Evolutionary conservation across 1,140 invertebrate species (phyloP), one percentile per base, ranked within the genome.

Genomic region (Nixonia krombeini): DNA sequence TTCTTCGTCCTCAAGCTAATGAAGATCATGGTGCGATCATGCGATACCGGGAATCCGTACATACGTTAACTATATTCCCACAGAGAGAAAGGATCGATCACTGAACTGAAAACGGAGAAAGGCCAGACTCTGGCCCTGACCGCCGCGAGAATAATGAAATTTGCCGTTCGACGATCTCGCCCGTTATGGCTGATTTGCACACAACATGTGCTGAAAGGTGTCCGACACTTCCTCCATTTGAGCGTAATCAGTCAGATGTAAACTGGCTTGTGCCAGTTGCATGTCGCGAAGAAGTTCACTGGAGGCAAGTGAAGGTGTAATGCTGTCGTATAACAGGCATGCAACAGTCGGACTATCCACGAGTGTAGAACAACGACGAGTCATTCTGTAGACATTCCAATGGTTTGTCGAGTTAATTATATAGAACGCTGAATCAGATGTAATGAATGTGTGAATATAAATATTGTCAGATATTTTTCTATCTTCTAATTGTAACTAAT

Each of bases 111-210:
- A 62, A 59, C 46, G 58, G 53, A 51, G 55, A 63, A 63, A 69
- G 66, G 65, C 44, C 40, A 58, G 49, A 57, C 51, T 31, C 29
- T 67, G 51, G 59, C 64, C 63, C 57, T 61, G 56, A 55, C 40
- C 42, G 35, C 47, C 7, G 42, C 40, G 33, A 25, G 47, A 46
- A 35, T 45, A 51, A 53, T 42, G 42, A 62, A 47, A 62, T 35
- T 49, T 42, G 51, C 50, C 26, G 42, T 8, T 23, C 18, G 18
- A 41, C 38, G 18, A n/a, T 12, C 18, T 41, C 10, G 23, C 6
- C 18, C n/a, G 38, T 1, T 17, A 9, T 41, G n/a, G 9, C 17
- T 41, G 17, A 9, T 23, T n/a, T n/a, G 40, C 18, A 31, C 28
- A 17, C 15, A 33, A 33, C 9, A 13, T 1, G 12, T 13, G 9